Evolutionary conservation across 2,113 vertebrate species (phyloP).

Genomic region (Nibea coibor): DNA sequence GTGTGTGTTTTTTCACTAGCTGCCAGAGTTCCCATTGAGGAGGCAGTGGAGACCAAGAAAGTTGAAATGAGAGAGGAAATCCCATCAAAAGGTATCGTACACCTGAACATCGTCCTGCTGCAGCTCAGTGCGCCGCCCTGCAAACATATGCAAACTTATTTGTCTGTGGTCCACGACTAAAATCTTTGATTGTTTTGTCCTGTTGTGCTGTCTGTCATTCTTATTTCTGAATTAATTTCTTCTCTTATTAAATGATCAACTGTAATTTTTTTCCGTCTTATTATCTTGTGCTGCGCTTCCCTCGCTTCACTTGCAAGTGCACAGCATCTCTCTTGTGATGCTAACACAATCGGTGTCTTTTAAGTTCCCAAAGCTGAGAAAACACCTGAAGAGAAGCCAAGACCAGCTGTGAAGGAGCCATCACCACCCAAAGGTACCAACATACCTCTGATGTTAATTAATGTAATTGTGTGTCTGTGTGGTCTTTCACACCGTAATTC

Average conservation of each 20-base stretch:
- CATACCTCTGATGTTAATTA: constrained; percentile 7
- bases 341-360: constrained; percentile 73
- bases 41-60: constrained; percentile 85
- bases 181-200: constrained; percentile 17
- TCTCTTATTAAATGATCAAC: neutral
- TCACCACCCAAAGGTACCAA: constrained; percentile 76
- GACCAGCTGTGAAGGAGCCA: constrained; percentile 54
- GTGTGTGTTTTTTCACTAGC: constrained; percentile 72
- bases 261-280: neutral
- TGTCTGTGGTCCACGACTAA: constrained; percentile 8
- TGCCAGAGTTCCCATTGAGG: constrained; percentile 82
- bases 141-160: neutral
- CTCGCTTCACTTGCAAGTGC: constrained; percentile 16
- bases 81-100: constrained; percentile 75
- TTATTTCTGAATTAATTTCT: neutral
- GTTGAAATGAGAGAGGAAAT: constrained; percentile 85
- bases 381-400: constrained; percentile 61
- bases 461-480: neutral
- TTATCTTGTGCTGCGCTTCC: constrained; percentile 26
- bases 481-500: neutral
- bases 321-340: constrained; percentile 2
- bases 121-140: constrained; percentile 13
- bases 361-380: constrained; percentile 70
- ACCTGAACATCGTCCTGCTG: neutral
- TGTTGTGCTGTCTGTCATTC: neutral